Base-by-base conservation (phyloP, 2,888 invertebrate genomes). In the Aromia moschata region DNA sequence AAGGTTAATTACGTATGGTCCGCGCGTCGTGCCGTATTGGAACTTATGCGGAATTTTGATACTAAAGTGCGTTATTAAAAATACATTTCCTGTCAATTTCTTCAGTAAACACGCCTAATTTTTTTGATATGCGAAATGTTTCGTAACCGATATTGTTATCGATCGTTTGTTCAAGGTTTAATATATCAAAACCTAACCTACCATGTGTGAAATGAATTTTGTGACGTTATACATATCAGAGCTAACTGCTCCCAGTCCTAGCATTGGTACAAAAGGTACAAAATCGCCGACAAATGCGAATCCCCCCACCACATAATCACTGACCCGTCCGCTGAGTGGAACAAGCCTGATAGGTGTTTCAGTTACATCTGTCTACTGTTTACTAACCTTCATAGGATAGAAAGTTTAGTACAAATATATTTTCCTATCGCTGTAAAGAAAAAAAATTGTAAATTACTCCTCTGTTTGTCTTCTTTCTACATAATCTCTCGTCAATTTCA, bases 31-130 rank as follows among this genome's bases (percentile, higher is more conserved):
- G 57, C 56, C 58, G 65, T 68, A 62, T 59, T 62, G 43, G 47
- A 49, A 67, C 67, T 49, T 56, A 51, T 44, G 47, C 53, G 44
- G 69, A 70, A 70, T 70, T 65, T 67, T 64, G 67, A 70, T 70
- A 59, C 38, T 57, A 37, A 53, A 56, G 25, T 56, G 59, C 58
- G 58, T 67, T 67, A 69, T 69, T 69, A 69, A 69, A 69, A 67
- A 69, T 69, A 65, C 69, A 69, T 69, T 69, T 69, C 69, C 69
- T 67, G 67, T 69, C 67, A 66, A 65, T 69, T 67, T 62, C 62
- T 65, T 64, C 58, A 68, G 63, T 62, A 66, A 56, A 51, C 40
- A 53, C 49, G 36, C 51, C 55, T 51, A 41, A 45, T 54, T 38
- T 52, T n/a, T 53, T 46, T 47, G 4, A 18, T 20, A n/a, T 16